Percentiles rank a stretch among this genome's conserved stretches.
phyloP scores from a whole-genome alignment of 2,797 vertebrate genomes.

The Psittacula derbiana region DNA sequence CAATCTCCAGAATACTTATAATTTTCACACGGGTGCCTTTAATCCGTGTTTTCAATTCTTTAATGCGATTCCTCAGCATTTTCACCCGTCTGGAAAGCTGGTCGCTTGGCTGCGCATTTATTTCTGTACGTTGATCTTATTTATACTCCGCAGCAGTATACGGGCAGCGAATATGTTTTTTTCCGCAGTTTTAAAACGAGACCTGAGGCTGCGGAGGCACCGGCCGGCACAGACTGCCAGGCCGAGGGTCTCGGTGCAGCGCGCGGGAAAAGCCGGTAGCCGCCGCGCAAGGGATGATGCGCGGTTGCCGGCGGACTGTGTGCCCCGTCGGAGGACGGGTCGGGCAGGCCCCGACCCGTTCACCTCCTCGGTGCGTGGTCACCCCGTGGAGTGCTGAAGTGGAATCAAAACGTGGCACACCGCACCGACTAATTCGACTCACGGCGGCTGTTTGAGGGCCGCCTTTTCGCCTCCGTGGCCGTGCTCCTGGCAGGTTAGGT shows the following conservation, averaged over 20 bases:
- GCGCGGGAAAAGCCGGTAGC: not conserved
- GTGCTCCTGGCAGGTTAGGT: not conserved
- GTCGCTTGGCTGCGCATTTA: not conserved
- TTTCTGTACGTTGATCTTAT: not conserved
- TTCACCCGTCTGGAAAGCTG: not conserved
- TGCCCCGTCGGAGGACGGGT: not conserved
- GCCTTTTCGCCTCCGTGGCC: not conserved
- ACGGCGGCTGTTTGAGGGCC: not conserved
- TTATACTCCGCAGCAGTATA: not conserved
- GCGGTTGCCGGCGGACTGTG: fast-evolving
- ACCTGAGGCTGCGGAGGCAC: not conserved
- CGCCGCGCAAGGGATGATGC: fast-evolving
- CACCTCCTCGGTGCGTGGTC: not conserved
- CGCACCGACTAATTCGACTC: not conserved
- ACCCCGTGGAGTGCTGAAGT: not conserved
- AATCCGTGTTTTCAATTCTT: not conserved
- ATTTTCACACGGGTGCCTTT: not conserved
- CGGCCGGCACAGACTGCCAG: not conserved
- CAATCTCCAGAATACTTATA: not conserved
- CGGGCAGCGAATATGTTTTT: not conserved
- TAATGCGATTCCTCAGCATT: not conserved
- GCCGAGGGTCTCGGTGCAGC: too few species aligned
- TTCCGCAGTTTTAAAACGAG: not conserved
- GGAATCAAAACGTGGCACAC: not conserved
- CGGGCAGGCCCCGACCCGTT: not conserved